phyloP scores from a whole-genome alignment of 2,888 invertebrate genomes.

The Pemphredon lugubris region DNA sequence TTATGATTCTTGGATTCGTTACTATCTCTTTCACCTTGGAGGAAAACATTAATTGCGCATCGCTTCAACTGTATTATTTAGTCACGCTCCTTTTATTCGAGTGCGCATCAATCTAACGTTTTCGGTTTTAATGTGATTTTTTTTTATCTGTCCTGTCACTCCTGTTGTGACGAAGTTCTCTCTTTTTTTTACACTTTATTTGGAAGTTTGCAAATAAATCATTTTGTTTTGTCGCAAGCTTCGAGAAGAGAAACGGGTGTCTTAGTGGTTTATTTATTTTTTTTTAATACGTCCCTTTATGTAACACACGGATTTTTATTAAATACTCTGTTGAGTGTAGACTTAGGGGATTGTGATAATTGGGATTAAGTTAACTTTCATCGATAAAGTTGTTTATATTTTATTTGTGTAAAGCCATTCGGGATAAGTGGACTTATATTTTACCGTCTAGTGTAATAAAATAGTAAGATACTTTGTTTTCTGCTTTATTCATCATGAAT shows the following conservation, averaged over 20 bases:
- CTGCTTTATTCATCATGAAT: not conserved
- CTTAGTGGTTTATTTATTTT: constrained; percentile 1
- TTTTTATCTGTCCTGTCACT: constrained; percentile 33
- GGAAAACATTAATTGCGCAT: constrained; percentile 72
- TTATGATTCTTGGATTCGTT: constrained; percentile 66
- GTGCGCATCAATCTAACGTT: constrained; percentile 40
- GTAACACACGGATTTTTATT: constrained; percentile 30
- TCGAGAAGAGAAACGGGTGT: not conserved
- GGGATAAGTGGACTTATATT: constrained; percentile 1
- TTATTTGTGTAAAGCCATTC: constrained; percentile 9
- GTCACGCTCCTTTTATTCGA: constrained; percentile 48
- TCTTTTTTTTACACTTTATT: constrained; percentile 18
- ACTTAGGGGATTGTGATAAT: constrained; percentile 9
- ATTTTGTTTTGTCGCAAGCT: constrained; percentile 12
- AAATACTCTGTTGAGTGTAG: constrained; percentile 5
- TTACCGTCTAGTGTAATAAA: not conserved
- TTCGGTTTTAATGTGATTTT: constrained; percentile 35
- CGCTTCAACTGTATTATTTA: constrained; percentile 57
- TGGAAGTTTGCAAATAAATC: constrained; percentile 5
- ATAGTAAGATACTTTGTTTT: not conserved
- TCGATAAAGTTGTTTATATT: constrained; percentile 15
- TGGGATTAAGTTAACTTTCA: constrained; percentile 10
- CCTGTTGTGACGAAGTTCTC: constrained; percentile 2
- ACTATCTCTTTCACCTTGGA: constrained; percentile 55
- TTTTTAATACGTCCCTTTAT: constrained; percentile 9